Evolutionary conservation across 2,113 vertebrate species (phyloP), one percentile per base, ranked within the genome.

Genomic region (Nerophis ophidion): DNA sequence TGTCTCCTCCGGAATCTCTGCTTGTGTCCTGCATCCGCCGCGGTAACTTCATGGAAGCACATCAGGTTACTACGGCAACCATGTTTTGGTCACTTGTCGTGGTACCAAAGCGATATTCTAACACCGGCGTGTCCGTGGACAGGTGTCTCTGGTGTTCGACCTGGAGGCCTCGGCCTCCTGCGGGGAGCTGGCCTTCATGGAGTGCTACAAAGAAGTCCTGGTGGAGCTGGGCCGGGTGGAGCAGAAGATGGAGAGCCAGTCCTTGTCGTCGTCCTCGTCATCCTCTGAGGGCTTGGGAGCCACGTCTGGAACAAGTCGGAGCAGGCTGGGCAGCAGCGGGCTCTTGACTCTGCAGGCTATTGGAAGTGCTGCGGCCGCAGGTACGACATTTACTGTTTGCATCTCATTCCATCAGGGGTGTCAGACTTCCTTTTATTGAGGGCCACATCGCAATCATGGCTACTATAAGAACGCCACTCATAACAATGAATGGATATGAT

Each of bases 1-100:
- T 98, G 84, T 92, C 97, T 12, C 87, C 95, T n/a, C 95, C 97
- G 0, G 96, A 98, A 82, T 97, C 95, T 9, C 88, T 99, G 45
- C 90, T 99, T 42, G 89, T 93, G 45, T 93, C 96, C 70, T 98
- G 96, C 79, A 91, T 99, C 74, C 89, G 95, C 53, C 85, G 88
- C 47, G 93, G 91, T 35, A 98, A 98, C 88, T 95, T 94, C 15
- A 61, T 91, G 68, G 94, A 98, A 84, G 96, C 95, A 9, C 94
- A 91, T 77, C 95, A 99, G 93, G 96, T 91, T n/a, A 65, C 55
- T 47, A 19, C 14, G 7, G 1, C 10, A 44, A 13, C 55, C 1
- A 40, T 5, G 38, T 40, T 40, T 40, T 12, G 6, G 12, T 44
- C 10, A 12, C 6, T 44, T 44, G 12, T 8, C 3, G 38, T 10